A percentile compares a stretch with the other conserved stretches of the same genome.
Evolutionary conservation across 2,888 invertebrate species (phyloP).

Genomic region (Dryococelus australis): DNA sequence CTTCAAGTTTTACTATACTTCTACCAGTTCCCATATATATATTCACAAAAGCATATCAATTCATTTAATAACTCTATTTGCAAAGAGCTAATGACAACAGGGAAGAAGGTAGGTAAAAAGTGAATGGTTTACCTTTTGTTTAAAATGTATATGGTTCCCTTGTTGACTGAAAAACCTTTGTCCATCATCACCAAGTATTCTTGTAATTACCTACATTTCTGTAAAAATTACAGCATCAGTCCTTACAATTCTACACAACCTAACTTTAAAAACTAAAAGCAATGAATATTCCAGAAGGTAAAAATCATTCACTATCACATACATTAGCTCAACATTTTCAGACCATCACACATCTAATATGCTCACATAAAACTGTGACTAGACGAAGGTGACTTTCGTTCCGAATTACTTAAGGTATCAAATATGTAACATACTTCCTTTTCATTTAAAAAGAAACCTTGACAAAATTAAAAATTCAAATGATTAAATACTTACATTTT

Average conservation of each 20-base stretch:
- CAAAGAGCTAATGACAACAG: too few species aligned
- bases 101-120: too few species aligned
- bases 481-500: too few species aligned
- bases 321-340: background rate
- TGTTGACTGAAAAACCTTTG: background rate
- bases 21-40: too few species aligned
- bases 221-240: background rate
- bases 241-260: background rate
- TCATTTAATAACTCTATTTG: too few species aligned
- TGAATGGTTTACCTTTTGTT: too few species aligned
- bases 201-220: background rate
- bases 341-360: background rate
- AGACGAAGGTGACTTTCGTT: conserved; percentile 2
- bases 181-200: background rate
- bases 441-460: too few species aligned
- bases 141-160: background rate
- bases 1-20: too few species aligned
- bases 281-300: background rate
- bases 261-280: background rate
- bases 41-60: too few species aligned
- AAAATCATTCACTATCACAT: background rate
- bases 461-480: too few species aligned
- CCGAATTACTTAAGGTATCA: background rate
- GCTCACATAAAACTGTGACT: conserved; percentile 16
- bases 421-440: too few species aligned